These are phyloP conservation scores for Dicranocentrus wangi DNA, from an alignment of 2,888 invertebrate genomes.

Conservation along the genomic window DNA sequence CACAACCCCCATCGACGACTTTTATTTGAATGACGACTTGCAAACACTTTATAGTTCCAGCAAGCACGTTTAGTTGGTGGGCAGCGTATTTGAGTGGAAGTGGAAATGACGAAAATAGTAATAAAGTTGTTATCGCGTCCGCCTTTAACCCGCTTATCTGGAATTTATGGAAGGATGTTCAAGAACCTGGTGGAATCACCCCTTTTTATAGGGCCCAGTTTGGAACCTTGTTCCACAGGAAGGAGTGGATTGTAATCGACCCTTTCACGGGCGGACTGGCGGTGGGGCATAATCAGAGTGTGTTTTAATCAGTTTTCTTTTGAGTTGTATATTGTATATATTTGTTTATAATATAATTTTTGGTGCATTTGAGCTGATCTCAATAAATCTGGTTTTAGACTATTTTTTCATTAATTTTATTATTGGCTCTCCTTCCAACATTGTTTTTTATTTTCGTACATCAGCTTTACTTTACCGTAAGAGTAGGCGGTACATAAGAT, in stretches of 20 bases:
- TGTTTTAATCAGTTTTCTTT: too few species aligned
- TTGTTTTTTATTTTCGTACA: too few species aligned
- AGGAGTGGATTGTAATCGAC: slow-evolving; percentile 42
- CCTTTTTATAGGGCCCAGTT: neutral
- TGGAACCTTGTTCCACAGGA: slow-evolving; percentile 27
- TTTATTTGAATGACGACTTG: slow-evolving; percentile 45
- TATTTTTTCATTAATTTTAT: too few species aligned
- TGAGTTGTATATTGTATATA: too few species aligned
- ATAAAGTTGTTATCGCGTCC: slow-evolving; percentile 32
- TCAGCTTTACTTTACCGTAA: too few species aligned
- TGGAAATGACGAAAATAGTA: neutral
- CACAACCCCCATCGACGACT: slow-evolving; percentile 31
- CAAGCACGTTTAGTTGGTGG: slow-evolving; percentile 51
- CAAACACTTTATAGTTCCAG: slow-evolving; percentile 29
- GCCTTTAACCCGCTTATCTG: slow-evolving; percentile 21
- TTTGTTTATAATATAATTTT: too few species aligned
- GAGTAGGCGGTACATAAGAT: too few species aligned
- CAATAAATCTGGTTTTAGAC: too few species aligned
- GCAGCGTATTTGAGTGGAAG: slow-evolving; percentile 38
- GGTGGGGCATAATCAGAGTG: too few species aligned
- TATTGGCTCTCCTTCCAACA: too few species aligned
- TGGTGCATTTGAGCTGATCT: too few species aligned
- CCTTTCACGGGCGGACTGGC: slow-evolving; percentile 30
- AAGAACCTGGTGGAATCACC: neutral
- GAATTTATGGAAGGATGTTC: neutral